phyloP scores from a whole-genome alignment of 1,140 invertebrate genomes.

The Hesperophylax magnus region DNA sequence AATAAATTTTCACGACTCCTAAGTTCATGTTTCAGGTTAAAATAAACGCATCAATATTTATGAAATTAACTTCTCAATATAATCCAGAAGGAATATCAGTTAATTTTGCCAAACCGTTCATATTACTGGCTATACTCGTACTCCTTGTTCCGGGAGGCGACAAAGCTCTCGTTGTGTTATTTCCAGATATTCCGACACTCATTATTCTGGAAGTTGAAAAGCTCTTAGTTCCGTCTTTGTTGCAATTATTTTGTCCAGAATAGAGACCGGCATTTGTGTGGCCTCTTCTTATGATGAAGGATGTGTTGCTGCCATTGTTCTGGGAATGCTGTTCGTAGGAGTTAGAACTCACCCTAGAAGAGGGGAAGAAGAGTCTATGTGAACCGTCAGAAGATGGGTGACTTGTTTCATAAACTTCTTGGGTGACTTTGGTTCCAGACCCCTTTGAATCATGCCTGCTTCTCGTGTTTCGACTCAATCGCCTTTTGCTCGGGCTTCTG shows the following conservation, averaged over 20 bases:
- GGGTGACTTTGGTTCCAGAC: conserved; percentile 58
- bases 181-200: conserved; percentile 64
- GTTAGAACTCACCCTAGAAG: conserved; percentile 62
- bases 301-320: conserved; percentile 64
- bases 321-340: conserved; percentile 61
- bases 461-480: conserved; percentile 56
- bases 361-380: conserved; percentile 63
- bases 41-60: too few species aligned
- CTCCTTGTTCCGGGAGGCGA: conserved; percentile 64
- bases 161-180: conserved; percentile 65
- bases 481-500: conserved; percentile 62
- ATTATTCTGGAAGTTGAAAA: conserved; percentile 63
- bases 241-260: conserved; percentile 69
- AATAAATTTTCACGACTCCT: too few species aligned
- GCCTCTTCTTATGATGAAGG: conserved; percentile 74
- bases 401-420: conserved; percentile 59
- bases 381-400: conserved; percentile 63
- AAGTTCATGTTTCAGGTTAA: too few species aligned
- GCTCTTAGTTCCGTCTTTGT: conserved; percentile 58
- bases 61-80: conserved; percentile 67
- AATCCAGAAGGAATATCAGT: conserved; percentile 81
- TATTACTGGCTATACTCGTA: conserved; percentile 58
- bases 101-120: conserved; percentile 71
- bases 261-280: conserved; percentile 75
- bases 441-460: conserved; percentile 60